A percentile compares a stretch with the other conserved stretches of the same genome.
Evolutionary conservation across 2,888 invertebrate species (phyloP).

Genomic region (Trissolcus japonicus): DNA sequence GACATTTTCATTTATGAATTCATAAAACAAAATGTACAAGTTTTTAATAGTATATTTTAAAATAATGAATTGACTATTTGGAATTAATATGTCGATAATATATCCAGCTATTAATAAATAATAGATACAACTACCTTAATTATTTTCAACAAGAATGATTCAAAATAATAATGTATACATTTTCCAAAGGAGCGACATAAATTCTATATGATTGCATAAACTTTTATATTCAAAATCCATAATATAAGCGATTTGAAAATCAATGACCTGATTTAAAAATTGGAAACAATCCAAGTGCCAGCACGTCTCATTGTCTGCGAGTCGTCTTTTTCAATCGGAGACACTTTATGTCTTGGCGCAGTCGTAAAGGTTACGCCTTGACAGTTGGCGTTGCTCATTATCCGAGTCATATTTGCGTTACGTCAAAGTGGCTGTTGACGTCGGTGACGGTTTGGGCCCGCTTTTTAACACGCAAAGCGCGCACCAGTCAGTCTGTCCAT

Average conservation of each 20-base stretch:
- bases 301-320: neutral
- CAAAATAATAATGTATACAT: too few species aligned
- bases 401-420: slow-evolving; percentile 17
- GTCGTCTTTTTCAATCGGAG: neutral
- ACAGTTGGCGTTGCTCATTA: slow-evolving; percentile 29
- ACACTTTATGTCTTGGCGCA: slow-evolving; percentile 6
- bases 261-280: neutral
- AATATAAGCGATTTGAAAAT: neutral
- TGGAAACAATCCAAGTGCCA: slow-evolving; percentile 1
- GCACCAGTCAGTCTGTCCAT: slow-evolving; percentile 27
- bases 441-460: slow-evolving; percentile 29
- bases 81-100: too few species aligned
- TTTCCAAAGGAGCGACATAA: too few species aligned
- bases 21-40: too few species aligned
- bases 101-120: too few species aligned
- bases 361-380: slow-evolving; percentile 25
- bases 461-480: slow-evolving; percentile 41
- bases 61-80: too few species aligned
- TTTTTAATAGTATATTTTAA: too few species aligned
- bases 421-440: slow-evolving; percentile 35
- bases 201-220: too few species aligned
- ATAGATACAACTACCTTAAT: too few species aligned
- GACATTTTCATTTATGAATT: too few species aligned
- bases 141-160: too few species aligned
- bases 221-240: too few species aligned